Evolutionary conservation across 2,797 vertebrate species (phyloP).

Genomic region (Squalus acanthias): DNA sequence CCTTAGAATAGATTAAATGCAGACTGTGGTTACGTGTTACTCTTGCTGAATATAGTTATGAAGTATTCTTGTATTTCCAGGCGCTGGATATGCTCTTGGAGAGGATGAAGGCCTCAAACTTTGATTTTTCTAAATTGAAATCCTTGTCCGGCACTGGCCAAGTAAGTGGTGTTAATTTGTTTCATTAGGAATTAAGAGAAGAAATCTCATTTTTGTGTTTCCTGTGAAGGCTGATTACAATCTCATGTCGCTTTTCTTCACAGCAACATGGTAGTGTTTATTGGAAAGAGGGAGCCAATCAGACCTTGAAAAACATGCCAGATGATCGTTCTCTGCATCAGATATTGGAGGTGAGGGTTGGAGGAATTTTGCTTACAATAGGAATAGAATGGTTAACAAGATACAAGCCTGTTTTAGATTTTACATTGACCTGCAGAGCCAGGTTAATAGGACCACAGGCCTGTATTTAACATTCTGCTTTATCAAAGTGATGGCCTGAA

Average conservation of each 20-base stretch:
- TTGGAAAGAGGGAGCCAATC: slow-evolving; percentile 72
- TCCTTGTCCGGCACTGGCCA: slow-evolving; percentile 87
- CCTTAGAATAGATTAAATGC: neutral
- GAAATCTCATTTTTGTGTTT: neutral
- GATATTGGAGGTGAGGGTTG: slow-evolving; percentile 66
- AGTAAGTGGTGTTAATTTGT: slow-evolving; percentile 56
- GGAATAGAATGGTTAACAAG: neutral
- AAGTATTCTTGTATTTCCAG: slow-evolving; percentile 54
- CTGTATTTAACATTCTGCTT: neutral
- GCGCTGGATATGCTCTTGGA: slow-evolving; percentile 80
- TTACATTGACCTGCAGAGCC: neutral
- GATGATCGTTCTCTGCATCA: slow-evolving; percentile 57
- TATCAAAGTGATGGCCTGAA: neutral
- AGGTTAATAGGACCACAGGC: neutral
- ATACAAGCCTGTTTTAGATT: neutral
- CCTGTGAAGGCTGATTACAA: neutral
- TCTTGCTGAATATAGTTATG: neutral
- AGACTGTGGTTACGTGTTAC: neutral
- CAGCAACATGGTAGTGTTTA: slow-evolving; percentile 94
- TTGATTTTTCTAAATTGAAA: slow-evolving; percentile 73
- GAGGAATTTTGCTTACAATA: neutral
- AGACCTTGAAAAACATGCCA: slow-evolving; percentile 58
- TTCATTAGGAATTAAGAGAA: neutral
- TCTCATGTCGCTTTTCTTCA: slow-evolving; percentile 5
- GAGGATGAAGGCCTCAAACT: slow-evolving; percentile 73